Conservation (phyloP, 2,888 invertebrate genomes). For the Scaptomyza tumidula region DNA sequence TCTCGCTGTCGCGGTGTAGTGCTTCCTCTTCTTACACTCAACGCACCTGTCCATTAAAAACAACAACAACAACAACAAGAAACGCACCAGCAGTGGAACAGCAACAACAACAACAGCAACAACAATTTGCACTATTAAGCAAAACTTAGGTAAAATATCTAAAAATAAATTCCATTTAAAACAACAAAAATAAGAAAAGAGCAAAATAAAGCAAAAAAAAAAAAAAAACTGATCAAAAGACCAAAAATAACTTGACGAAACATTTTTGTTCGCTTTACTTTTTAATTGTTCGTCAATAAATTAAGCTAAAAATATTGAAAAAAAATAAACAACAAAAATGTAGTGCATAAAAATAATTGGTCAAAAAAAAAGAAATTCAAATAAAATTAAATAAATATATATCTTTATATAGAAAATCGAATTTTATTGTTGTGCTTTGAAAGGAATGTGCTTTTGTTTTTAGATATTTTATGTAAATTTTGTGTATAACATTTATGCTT, state of each 20-base stretch:
- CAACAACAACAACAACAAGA: conserved; percentile 49
- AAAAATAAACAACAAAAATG: conserved; percentile 29
- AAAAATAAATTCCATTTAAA: conserved; percentile 73
- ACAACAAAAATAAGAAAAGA: conserved; percentile 49
- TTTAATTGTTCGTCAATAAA: conserved; percentile 30
- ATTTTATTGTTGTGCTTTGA: conserved; percentile 74
- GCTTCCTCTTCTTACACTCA: conserved; percentile 37
- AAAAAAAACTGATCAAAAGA: conserved; percentile 23
- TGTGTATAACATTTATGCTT: conserved; percentile 57
- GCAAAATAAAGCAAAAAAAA: conserved; percentile 12
- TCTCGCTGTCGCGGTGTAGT: conserved; percentile 21
- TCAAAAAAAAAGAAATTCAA: background rate
- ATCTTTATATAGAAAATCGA: conserved; percentile 33
- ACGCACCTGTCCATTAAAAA: conserved; percentile 50
- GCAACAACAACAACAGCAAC: conserved; percentile 32
- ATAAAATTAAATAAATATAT: conserved; percentile 19
- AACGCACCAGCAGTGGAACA: conserved; percentile 32
- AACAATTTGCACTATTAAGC: conserved; percentile 64
- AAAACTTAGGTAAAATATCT: conserved; percentile 83
- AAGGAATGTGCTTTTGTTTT: conserved; percentile 78
- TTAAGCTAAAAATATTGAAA: conserved; percentile 52
- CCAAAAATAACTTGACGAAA: conserved; percentile 32
- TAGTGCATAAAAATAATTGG: conserved; percentile 38
- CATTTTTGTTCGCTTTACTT: conserved; percentile 34
- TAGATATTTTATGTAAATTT: conserved; percentile 78